Evolutionary conservation across 2,888 invertebrate genomes (phyloP).

Genomic region (Mongoloraphidia duomilia): DNA sequence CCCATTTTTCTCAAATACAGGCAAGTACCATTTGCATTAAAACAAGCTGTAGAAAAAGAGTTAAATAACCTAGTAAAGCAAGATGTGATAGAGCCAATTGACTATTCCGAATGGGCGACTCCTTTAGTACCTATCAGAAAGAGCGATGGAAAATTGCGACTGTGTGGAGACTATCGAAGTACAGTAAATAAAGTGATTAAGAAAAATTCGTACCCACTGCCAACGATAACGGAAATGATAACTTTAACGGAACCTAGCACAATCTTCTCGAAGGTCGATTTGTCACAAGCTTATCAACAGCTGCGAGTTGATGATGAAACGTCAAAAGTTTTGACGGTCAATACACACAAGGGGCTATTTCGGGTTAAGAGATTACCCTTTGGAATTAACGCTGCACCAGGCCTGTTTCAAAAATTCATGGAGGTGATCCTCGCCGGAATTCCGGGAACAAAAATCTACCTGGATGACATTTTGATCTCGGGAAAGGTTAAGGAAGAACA

Average conservation of each 20-base stretch:
- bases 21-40: too few species aligned
- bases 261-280: conserved; percentile 13
- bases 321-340: conserved; percentile 14
- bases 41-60: too few species aligned
- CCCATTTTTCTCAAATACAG: too few species aligned
- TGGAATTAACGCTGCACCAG: conserved; percentile 17
- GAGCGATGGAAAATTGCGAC: too few species aligned
- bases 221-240: conserved; percentile 9
- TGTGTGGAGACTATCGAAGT: too few species aligned
- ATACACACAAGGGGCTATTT: conserved; percentile 15
- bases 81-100: too few species aligned
- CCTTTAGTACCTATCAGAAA: too few species aligned
- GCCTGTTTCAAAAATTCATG: conserved; percentile 19
- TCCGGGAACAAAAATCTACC: conserved; percentile 13
- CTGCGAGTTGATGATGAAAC: conserved; percentile 5
- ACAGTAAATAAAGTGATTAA: conserved; percentile 16
- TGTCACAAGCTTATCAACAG: conserved; percentile 8
- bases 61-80: too few species aligned
- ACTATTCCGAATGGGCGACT: too few species aligned
- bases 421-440: conserved; percentile 14
- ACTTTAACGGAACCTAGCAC: conserved; percentile 9
- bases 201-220: conserved; percentile 14
- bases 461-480: conserved; percentile 15
- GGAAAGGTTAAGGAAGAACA: not conserved
- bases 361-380: conserved; percentile 16